Evolutionary conservation across 2,113 vertebrate species (phyloP), one percentile per base, ranked within the genome.

Genomic region (Condylura cristata): DNA sequence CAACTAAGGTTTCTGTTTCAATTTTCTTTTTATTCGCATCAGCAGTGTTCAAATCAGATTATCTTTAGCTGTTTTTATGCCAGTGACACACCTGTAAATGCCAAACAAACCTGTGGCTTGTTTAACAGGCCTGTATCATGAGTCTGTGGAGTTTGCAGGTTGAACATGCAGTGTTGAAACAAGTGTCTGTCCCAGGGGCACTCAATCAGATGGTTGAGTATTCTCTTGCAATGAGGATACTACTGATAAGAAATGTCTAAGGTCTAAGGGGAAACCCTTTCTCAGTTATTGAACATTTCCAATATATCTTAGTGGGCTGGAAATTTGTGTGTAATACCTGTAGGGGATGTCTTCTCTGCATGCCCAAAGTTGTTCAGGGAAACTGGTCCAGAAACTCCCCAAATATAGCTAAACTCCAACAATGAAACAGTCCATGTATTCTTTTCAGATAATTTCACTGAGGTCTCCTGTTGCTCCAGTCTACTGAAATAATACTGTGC

Each of bases 141-240:
- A 53, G 32, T 74, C 41, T 72, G n/a, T 56, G 70, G 56, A 39
- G 16, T 71, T 22, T 61, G 41, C 0, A 3, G 28, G 53, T 76
- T 17, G n/a, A n/a, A n/a, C n/a, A n/a, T n/a, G 34, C 22, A 0
- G 72, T 78, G 60, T 76, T 51, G 48, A 44, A 80, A 79, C 32
- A 28, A 83, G 66, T 9, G 44, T 46, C 32, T 70, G 26, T 51
- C 91, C 44, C 87, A 41, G 2, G 68, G 46, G 24, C n/a, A 14
- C 39, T 89, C 39, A 4, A 48, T 65, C 41, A 66, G 48, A 18
- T 22, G 22, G 37, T 61, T 85, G 32, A 75, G 44, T 51, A 79
- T 92, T 88, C 89, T 95, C 65, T 81, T 93, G 60, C 4, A 4
- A 75, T 74, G 86, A 92, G 46, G 26, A 58, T 89, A 88, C 46